Percentiles rank a stretch among this genome's conserved stretches.
phyloP scores from a whole-genome alignment of 2,888 invertebrate species.

The Drosophila niveifrons region DNA sequence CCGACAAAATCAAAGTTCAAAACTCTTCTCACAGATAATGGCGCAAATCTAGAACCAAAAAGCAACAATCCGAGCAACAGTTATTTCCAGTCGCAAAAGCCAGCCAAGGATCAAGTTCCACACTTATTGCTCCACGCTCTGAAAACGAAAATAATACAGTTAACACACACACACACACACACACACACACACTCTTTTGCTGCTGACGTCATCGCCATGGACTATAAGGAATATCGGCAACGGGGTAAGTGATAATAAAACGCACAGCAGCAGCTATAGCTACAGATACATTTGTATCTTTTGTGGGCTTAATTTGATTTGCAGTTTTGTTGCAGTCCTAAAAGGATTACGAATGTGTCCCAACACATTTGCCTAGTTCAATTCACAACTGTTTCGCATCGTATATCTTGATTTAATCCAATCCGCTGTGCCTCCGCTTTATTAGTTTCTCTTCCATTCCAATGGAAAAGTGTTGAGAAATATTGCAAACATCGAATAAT shows the following conservation, averaged over 20 bases:
- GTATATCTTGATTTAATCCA: constrained; percentile 56
- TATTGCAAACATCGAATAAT: not conserved
- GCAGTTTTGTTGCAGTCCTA: constrained; percentile 33
- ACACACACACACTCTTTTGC: not conserved
- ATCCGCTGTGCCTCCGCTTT: constrained; percentile 3
- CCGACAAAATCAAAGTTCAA: not conserved
- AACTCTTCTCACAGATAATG: constrained; percentile 52
- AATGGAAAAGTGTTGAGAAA: not conserved
- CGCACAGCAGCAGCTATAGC: constrained; percentile 63
- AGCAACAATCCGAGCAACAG: constrained; percentile 20
- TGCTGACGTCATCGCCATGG: constrained; percentile 82
- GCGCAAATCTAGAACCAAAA: constrained; percentile 35
- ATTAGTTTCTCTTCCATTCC: not conserved
- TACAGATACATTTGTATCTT: constrained; percentile 51
- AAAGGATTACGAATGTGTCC: constrained; percentile 50
- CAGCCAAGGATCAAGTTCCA: constrained; percentile 22
- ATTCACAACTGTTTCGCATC: constrained; percentile 9
- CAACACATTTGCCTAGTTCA: constrained; percentile 41
- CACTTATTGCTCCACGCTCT: not conserved
- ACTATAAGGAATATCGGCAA: constrained; percentile 86
- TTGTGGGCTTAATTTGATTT: constrained; percentile 67
- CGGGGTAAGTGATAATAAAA: constrained; percentile 86
- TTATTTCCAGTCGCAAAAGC: constrained; percentile 21
- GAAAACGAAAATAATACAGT: not conserved
- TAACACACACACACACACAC: constrained; percentile 7